Conservation (phyloP, 2,888 invertebrate genomes). For the Pseudoips prasinana region DNA sequence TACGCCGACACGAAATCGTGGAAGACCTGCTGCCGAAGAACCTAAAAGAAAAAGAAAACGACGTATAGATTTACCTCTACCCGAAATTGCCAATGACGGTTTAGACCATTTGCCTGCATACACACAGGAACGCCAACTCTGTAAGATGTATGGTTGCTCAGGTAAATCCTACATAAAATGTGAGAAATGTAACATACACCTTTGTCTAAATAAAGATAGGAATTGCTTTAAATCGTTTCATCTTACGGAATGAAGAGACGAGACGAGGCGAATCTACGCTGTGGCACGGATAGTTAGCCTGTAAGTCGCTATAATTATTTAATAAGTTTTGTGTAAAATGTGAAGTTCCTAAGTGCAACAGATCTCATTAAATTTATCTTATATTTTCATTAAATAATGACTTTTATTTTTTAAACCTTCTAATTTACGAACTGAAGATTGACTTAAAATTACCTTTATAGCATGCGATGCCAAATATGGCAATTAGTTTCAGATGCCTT, state of each 20-base stretch:
- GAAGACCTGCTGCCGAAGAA: conserved; percentile 5
- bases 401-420: too few species aligned
- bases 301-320: neutral
- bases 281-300: too few species aligned
- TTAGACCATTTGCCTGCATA: conserved; percentile 5
- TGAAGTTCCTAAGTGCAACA: conserved; percentile 1
- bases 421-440: too few species aligned
- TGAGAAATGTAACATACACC: conserved; percentile 7
- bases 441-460: too few species aligned
- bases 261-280: too few species aligned
- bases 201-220: conserved; percentile 10
- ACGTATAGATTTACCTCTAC: conserved; percentile 8
- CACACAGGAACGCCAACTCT: conserved; percentile 5
- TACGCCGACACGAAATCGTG: conserved; percentile 9
- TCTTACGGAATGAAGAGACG: neutral
- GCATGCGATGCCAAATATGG: too few species aligned
- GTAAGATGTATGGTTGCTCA: conserved; percentile 6
- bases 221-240: conserved; percentile 9
- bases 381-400: too few species aligned
- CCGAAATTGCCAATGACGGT: conserved; percentile 7
- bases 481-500: too few species aligned
- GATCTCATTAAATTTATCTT: neutral
- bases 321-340: neutral
- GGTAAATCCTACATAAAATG: conserved; percentile 6
- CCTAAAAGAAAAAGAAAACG: conserved; percentile 5